Conservation (phyloP, 2,797 vertebrate species). For the Megalops cyprinoides region DNA sequence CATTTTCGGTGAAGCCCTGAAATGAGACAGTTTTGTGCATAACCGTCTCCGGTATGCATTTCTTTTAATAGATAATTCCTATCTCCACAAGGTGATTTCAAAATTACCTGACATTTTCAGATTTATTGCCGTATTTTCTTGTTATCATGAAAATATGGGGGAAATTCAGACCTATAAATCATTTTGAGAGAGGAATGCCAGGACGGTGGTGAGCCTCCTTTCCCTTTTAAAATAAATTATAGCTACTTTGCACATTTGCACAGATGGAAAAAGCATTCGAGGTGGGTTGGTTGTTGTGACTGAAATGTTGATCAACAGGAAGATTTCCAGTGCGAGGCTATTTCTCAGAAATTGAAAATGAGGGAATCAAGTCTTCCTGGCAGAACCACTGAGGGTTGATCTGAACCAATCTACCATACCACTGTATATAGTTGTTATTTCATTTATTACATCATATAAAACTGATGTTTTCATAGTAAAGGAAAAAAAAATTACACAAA, state of each 20-base stretch:
- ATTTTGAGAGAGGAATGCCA: conserved; percentile 30
- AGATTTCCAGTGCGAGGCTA: neutral
- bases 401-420: neutral
- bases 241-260: neutral
- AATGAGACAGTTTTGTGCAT: conserved; percentile 15
- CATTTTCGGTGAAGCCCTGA: neutral
- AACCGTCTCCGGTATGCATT: conserved; percentile 9
- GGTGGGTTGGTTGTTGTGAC: neutral
- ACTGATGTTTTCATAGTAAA: neutral
- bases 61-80: conserved; percentile 15
- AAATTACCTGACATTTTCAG: conserved; percentile 32
- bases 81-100: conserved; percentile 30
- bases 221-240: neutral
- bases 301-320: conserved; percentile 23
- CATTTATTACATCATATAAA: neutral
- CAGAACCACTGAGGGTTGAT: no score
- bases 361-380: no score
- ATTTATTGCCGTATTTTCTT: conserved; percentile 32
- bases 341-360: no score
- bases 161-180: conserved; percentile 31
- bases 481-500: neutral
- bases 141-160: conserved; percentile 26
- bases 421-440: neutral
- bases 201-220: neutral
- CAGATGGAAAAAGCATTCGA: neutral